phyloP scores from a whole-genome alignment of 2,888 invertebrate species.

The Plemyria rubiginata region DNA sequence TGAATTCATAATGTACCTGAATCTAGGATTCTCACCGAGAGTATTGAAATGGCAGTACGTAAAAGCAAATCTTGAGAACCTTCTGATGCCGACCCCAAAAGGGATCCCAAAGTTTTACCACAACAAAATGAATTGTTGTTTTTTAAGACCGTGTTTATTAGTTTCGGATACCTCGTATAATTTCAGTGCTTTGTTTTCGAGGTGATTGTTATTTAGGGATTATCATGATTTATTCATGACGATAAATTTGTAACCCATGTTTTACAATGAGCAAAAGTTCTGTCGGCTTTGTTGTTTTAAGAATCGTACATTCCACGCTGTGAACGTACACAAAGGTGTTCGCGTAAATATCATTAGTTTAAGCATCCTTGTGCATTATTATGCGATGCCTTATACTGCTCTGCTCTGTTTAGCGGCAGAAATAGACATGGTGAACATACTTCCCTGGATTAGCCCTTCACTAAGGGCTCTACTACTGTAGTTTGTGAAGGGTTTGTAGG shows the following conservation, averaged over 20 bases:
- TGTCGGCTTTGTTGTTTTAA: constrained; percentile 11
- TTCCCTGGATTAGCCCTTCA: no score
- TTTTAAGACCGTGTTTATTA: constrained; percentile 30
- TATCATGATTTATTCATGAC: constrained; percentile 35
- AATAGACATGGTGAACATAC: no score
- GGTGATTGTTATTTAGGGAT: constrained; percentile 39
- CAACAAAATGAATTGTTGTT: constrained; percentile 30
- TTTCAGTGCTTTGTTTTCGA: constrained; percentile 30
- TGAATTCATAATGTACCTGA: background rate
- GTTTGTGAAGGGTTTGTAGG: no score
- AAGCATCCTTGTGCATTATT: background rate
- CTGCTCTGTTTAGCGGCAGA: no score
- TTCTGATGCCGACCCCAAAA: background rate
- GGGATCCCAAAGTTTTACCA: constrained; percentile 16
- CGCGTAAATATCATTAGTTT: background rate
- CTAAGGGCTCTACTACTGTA: no score
- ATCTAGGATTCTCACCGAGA: background rate
- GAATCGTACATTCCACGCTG: constrained; percentile 2
- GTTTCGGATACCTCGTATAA: constrained; percentile 35
- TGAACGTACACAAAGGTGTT: background rate
- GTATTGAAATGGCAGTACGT: background rate
- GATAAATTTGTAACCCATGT: constrained; percentile 20
- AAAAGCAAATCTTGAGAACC: constrained; percentile 9
- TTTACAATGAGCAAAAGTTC: constrained; percentile 26
- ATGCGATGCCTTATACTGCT: no score